Evolutionary conservation across 2,113 vertebrate species (phyloP).

Genomic region (Rhinolophus sinicus): DNA sequence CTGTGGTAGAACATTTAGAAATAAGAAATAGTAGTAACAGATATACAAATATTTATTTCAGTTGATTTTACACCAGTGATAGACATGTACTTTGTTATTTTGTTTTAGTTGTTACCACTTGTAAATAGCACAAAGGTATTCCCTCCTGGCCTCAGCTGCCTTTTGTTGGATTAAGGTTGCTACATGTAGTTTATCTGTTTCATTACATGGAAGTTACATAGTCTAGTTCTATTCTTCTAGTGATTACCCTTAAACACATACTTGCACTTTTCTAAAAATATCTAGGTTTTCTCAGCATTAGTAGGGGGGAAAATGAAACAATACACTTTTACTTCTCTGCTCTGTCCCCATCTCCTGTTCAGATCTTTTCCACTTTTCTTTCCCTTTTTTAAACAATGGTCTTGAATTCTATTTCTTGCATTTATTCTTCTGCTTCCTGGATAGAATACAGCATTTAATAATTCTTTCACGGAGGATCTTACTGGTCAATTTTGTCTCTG

Average conservation of each 20-base stretch:
- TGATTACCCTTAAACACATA: background rate
- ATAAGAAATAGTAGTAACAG: background rate
- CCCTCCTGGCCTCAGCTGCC: background rate
- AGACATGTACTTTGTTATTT: background rate
- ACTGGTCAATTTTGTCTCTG: background rate
- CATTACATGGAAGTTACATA: background rate
- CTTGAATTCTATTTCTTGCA: background rate
- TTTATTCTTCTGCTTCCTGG: conserved; percentile 3
- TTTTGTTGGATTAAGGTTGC: background rate
- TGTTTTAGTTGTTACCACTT: background rate
- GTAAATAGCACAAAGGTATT: background rate
- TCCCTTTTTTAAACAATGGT: background rate
- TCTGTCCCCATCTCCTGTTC: background rate
- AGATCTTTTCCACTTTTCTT: background rate
- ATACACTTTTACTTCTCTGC: background rate
- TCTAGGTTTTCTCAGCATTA: background rate
- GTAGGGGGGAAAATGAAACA: background rate
- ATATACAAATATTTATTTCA: background rate
- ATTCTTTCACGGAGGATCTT: background rate
- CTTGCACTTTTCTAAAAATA: background rate
- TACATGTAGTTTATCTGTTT: background rate
- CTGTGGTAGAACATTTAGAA: background rate
- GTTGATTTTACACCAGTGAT: background rate
- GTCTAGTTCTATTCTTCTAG: background rate
- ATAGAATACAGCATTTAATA: background rate